phyloP scores from a whole-genome alignment of 1,140 invertebrate species.

The Pseudomyrmex pallidus region DNA sequence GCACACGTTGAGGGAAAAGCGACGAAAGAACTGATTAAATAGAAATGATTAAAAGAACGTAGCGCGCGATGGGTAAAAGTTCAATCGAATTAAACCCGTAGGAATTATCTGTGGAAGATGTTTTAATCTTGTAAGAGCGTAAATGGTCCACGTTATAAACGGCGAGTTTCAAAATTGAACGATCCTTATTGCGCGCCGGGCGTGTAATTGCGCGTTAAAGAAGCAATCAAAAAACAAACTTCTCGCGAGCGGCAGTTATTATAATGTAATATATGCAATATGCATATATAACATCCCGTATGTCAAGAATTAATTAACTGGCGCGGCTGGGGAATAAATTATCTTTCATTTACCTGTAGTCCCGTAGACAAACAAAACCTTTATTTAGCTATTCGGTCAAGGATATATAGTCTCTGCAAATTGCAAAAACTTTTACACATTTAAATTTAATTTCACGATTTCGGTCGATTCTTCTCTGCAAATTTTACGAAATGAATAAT shows the following conservation, averaged over 20 bases:
- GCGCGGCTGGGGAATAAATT: no score
- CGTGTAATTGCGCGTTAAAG: background rate
- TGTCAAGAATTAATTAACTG: slow-evolving; percentile 12
- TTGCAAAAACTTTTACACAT: no score
- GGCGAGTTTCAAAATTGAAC: background rate
- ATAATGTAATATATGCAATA: background rate
- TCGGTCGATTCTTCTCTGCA: background rate
- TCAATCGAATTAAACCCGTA: no score
- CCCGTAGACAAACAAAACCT: no score
- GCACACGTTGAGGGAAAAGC: no score
- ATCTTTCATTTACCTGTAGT: no score
- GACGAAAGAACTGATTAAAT: no score
- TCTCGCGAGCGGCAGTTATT: background rate
- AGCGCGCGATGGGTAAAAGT: no score
- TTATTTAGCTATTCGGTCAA: background rate
- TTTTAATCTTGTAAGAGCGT: background rate
- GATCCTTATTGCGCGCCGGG: background rate
- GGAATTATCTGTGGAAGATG: background rate
- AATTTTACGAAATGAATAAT: no score
- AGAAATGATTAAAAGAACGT: no score
- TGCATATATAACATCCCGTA: no score
- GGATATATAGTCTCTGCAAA: background rate
- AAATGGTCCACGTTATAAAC: background rate
- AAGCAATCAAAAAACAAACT: background rate
- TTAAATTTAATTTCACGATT: no score